Conservation (phyloP, 2,888 invertebrate species). For the Mesochorus sp. region DNA sequence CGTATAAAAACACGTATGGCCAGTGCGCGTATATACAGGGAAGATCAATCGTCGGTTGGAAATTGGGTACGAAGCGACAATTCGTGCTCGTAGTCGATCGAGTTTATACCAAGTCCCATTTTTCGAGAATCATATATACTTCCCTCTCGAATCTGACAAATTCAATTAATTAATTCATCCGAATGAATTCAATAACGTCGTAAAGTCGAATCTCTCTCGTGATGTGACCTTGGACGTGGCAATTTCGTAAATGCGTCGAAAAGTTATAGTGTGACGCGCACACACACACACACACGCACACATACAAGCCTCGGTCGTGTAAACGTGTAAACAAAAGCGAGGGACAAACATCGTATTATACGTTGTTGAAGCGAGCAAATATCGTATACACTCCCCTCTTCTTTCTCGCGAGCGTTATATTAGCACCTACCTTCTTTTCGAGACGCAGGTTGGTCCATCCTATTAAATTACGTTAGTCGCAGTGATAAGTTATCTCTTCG, state of each 20-base stretch:
- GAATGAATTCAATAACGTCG: too few relatives aligned
- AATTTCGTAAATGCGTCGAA: constrained; percentile 35
- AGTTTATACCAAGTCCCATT: too few relatives aligned
- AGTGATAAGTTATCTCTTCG: constrained; percentile 69
- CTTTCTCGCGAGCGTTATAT: constrained; percentile 19
- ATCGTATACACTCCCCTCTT: constrained; percentile 36
- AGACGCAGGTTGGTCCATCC: constrained; percentile 59
- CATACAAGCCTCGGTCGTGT: constrained; percentile 18
- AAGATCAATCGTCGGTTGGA: too few relatives aligned
- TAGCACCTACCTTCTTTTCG: constrained; percentile 55
- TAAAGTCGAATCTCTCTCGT: too few relatives aligned
- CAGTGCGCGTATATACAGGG: too few relatives aligned
- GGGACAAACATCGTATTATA: constrained; percentile 54
- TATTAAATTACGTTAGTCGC: constrained; percentile 60
- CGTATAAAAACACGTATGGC: too few relatives aligned
- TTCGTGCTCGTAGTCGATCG: too few relatives aligned
- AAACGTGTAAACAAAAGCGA: constrained; percentile 23
- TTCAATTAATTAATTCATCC: too few relatives aligned
- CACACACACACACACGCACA: constrained; percentile 17
- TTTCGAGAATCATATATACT: too few relatives aligned
- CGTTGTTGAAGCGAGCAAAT: constrained; percentile 46
- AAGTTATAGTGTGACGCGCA: not conserved
- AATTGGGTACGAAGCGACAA: too few relatives aligned
- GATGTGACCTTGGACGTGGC: too few relatives aligned
- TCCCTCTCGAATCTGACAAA: too few relatives aligned